Conservation (phyloP, 1,140 invertebrate species). For the Tetragnatha versicolor region DNA sequence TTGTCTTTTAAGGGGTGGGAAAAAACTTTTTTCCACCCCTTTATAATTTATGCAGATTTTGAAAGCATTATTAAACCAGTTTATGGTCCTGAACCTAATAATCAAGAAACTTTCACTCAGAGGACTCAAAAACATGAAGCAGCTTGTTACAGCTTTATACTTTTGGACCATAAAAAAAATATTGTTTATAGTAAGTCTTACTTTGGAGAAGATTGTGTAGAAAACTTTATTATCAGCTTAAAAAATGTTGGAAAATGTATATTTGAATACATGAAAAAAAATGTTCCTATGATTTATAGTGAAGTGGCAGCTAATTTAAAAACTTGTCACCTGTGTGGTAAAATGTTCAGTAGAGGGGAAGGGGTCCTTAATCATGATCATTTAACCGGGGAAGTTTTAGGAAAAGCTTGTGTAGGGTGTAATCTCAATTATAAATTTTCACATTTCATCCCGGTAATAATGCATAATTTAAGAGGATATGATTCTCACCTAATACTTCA, state of each 20-base stretch:
- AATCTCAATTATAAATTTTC: not conserved
- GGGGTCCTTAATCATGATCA: not conserved
- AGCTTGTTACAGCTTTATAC: not conserved
- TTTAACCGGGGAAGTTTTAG: not conserved
- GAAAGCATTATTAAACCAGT: not conserved
- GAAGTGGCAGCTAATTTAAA: not conserved
- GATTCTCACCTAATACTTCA: not conserved
- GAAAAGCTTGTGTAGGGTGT: not conserved
- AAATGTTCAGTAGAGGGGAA: not conserved
- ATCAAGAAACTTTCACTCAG: not conserved
- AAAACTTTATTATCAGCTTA: not conserved
- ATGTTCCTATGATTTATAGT: not conserved
- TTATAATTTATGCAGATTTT: not conserved
- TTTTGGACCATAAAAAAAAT: not conserved
- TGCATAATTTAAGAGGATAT: not conserved
- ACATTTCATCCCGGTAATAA: not conserved
- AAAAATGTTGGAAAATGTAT: not conserved
- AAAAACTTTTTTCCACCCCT: not conserved
- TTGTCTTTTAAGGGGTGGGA: not conserved
- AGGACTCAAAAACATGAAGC: not conserved
- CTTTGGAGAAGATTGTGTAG: not conserved
- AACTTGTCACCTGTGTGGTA: not conserved
- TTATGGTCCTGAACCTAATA: not conserved
- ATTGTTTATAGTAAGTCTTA: not conserved
- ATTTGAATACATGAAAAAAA: not conserved